Percentiles rank a stretch among this genome's conserved stretches.
Conservation (phyloP, 2,113 vertebrate genomes). For the Cyrtonyx montezumae region DNA sequence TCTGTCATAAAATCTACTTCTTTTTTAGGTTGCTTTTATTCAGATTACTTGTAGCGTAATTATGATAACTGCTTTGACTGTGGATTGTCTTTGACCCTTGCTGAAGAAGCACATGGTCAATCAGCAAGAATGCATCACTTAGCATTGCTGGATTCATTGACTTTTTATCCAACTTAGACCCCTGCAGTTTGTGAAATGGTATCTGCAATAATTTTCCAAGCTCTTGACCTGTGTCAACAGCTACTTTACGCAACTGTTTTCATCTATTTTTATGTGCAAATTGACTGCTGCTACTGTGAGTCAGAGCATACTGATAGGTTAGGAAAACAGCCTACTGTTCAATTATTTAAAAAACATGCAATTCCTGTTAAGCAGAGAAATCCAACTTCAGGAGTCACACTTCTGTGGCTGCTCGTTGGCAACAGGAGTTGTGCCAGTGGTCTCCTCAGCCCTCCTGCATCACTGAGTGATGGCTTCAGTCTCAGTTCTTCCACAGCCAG, state of each 20-base stretch:
- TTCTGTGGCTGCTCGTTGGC: background rate
- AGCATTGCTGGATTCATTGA: background rate
- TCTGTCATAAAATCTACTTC: background rate
- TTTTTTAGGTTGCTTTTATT: conserved; percentile 1
- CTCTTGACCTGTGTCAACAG: conserved; percentile 6
- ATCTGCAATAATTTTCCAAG: background rate
- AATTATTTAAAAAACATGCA: background rate
- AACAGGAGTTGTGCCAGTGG: background rate
- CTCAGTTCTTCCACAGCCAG: background rate
- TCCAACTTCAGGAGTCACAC: background rate
- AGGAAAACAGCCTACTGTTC: background rate
- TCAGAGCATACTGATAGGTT: background rate
- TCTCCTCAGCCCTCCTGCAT: background rate
- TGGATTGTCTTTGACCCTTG: background rate
- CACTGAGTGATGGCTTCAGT: background rate
- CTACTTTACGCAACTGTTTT: conserved; percentile 5
- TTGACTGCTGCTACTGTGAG: background rate
- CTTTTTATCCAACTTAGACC: background rate
- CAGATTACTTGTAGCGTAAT: background rate
- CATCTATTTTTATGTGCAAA: background rate
- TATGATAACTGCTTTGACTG: conserved; percentile 31
- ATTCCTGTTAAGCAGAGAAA: background rate
- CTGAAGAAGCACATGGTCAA: background rate
- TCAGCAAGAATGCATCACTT: background rate
- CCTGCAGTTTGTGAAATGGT: conserved; percentile 10